Conservation (phyloP, 2,888 invertebrate species). For the Sisyra nigra region DNA sequence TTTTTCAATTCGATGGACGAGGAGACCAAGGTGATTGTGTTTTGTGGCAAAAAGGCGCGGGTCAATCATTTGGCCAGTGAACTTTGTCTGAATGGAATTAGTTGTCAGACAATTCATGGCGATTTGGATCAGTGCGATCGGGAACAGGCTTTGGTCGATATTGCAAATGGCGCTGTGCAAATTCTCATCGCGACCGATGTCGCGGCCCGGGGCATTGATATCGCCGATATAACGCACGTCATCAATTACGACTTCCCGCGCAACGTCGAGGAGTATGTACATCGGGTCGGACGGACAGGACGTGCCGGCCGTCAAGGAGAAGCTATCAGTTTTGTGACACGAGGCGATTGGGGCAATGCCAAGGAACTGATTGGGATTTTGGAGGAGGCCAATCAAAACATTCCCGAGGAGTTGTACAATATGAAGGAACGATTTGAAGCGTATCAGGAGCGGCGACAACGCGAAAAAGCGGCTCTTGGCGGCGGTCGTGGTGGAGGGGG, state of each 20-base stretch:
- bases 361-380: constrained; percentile 68
- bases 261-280: constrained; percentile 92
- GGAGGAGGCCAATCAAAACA: constrained; percentile 67
- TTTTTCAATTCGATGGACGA: constrained; percentile 54
- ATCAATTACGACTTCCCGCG: constrained; percentile 87
- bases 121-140: constrained; percentile 68
- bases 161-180: constrained; percentile 59
- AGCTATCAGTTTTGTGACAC: constrained; percentile 67
- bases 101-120: constrained; percentile 75
- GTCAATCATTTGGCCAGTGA: constrained; percentile 76
- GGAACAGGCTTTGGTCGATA: constrained; percentile 70
- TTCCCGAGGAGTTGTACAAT: constrained; percentile 54
- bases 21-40: constrained; percentile 76
- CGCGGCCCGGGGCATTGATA: constrained; percentile 87
- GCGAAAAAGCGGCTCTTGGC: constrained; percentile 30
- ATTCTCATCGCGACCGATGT: constrained; percentile 91
- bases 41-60: constrained; percentile 72
- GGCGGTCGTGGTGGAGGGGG: constrained; percentile 22
- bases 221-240: constrained; percentile 75
- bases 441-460: constrained; percentile 45
- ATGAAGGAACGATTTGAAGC: constrained; percentile 63
- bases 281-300: constrained; percentile 90
- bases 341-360: constrained; percentile 70
- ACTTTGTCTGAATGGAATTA: constrained; percentile 47
- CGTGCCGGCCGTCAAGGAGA: constrained; percentile 76